phyloP scores from a whole-genome alignment of 2,888 invertebrate species.

The Eupelmus urozonus region DNA sequence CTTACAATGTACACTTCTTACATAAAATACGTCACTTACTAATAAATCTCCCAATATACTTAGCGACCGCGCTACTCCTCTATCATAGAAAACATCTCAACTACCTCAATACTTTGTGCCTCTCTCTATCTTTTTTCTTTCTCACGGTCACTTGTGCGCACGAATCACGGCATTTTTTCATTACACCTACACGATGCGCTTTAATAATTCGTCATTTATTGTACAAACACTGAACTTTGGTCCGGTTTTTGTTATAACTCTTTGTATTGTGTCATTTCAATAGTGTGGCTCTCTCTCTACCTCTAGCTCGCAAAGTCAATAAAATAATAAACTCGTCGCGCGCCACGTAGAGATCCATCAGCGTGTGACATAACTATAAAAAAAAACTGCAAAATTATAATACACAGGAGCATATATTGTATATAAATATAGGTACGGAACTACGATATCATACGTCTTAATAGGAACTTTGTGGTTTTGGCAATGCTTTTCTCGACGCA shows the following conservation, averaged over 20 bases:
- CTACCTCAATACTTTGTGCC: background rate
- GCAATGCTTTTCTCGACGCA: conserved; percentile 46
- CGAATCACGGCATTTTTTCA: conserved; percentile 20
- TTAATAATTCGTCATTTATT: conserved; percentile 58
- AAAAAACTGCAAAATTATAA: conserved; percentile 14
- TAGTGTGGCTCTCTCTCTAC: background rate
- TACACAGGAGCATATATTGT: conserved; percentile 20
- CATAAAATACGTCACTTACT: conserved; percentile 48
- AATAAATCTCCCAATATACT: conserved; percentile 7
- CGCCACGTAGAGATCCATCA: background rate
- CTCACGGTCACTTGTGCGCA: conserved; percentile 39
- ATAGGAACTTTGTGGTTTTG: conserved; percentile 60
- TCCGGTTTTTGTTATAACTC: conserved; percentile 47
- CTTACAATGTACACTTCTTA: conserved; percentile 58
- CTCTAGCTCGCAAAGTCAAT: too few relatives aligned
- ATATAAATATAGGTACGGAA: background rate
- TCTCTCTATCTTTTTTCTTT: background rate
- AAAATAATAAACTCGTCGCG: conserved; percentile 7
- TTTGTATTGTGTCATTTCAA: conserved; percentile 21
- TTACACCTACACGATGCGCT: conserved; percentile 9
- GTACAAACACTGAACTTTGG: conserved; percentile 59
- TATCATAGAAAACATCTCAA: conserved; percentile 13
- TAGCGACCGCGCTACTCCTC: background rate
- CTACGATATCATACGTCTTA: conserved; percentile 19
- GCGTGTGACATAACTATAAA: background rate